These are phyloP conservation scores for Cerastis leucographa DNA, from an alignment of 2,888 invertebrate species.

Conservation along the genomic window DNA sequence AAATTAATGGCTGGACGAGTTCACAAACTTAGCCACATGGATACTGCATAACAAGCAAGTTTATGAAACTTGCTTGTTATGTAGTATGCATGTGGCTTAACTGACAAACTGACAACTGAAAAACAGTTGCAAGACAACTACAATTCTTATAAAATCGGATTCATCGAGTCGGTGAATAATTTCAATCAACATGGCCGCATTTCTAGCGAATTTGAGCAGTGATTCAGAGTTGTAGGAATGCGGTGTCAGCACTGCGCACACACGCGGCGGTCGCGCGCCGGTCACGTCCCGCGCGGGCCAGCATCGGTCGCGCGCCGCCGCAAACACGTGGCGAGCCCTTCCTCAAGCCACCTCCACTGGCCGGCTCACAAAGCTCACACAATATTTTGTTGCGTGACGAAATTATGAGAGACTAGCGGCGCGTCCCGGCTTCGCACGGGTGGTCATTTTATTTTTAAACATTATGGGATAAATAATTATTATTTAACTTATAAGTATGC, in stretches of 20 bases:
- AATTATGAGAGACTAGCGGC: background rate
- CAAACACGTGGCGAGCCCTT: constrained; percentile 9
- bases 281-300: background rate
- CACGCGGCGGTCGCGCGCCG: background rate
- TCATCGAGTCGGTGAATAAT: constrained; percentile 4
- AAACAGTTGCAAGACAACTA: background rate
- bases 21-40: background rate
- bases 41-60: background rate
- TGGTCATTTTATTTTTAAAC: no score
- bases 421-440: no score
- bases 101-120: no score
- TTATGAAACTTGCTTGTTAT: no score
- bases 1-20: background rate
- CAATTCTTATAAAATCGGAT: constrained; percentile 7
- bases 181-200: constrained; percentile 8
- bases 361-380: background rate
- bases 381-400: constrained; percentile 11
- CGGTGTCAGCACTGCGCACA: background rate
- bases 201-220: constrained; percentile 14
- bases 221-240: constrained; percentile 34
- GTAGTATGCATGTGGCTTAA: no score
- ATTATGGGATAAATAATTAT: no score
- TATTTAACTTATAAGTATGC: no score
- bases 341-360: background rate
- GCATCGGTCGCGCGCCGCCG: background rate